A percentile compares a stretch with the other conserved stretches of the same genome.
These are phyloP conservation scores for Vicugna pacos DNA, from an alignment of 2,113 vertebrate species.

Conservation along the genomic window DNA sequence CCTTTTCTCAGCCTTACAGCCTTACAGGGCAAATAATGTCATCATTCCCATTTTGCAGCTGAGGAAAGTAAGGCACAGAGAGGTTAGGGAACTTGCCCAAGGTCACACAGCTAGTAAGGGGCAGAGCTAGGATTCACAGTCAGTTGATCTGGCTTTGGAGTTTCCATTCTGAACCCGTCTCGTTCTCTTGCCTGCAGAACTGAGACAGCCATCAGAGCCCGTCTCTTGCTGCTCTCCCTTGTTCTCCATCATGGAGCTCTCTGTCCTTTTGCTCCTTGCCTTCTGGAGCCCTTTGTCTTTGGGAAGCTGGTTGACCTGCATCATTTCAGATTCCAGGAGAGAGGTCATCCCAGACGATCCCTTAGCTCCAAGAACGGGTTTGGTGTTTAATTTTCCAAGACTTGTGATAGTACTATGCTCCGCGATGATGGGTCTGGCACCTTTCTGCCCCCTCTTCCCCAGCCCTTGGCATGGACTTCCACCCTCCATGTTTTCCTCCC, in stretches of 20 bases:
- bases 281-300: not conserved
- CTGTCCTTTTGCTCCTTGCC: not conserved
- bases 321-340: conserved; percentile 1
- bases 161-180: not conserved
- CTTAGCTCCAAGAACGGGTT: not conserved
- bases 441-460: not conserved
- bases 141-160: not conserved
- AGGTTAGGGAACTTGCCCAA: not conserved
- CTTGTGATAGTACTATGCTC: not conserved
- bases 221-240: not conserved
- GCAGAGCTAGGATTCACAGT: not conserved
- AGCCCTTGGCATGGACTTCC: not conserved
- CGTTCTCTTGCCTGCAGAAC: not conserved
- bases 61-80: not conserved
- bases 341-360: not conserved
- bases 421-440: not conserved
- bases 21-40: not conserved
- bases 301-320: not conserved
- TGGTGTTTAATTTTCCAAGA: not conserved
- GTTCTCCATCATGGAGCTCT: not conserved
- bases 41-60: not conserved
- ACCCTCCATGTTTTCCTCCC: not conserved
- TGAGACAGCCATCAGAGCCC: not conserved
- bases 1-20: not conserved
- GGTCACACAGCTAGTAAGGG: not conserved